phyloP scores from a whole-genome alignment of 2,113 vertebrate genomes.

The Aleadryas rufinucha region DNA sequence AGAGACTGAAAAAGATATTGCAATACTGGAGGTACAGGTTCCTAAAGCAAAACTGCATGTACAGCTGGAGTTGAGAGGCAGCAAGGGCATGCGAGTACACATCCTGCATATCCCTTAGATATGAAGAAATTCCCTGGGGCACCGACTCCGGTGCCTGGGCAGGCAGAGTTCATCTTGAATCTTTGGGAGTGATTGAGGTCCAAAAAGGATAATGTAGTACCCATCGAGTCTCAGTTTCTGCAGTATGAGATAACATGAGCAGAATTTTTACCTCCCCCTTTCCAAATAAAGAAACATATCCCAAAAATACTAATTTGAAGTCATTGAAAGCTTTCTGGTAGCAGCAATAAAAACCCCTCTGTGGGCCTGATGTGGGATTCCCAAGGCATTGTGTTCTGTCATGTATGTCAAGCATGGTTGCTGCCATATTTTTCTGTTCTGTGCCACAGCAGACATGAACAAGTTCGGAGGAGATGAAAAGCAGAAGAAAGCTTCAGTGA shows the following conservation, averaged over 20 bases:
- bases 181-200: background rate
- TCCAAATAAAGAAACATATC: background rate
- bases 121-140: conserved; percentile 57
- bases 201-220: background rate
- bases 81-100: conserved; percentile 56
- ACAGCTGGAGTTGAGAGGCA: conserved; percentile 19
- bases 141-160: conserved; percentile 11
- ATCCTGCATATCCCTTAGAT: conserved; percentile 54
- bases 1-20: conserved; percentile 55
- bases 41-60: conserved; percentile 39
- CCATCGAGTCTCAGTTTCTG: background rate
- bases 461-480: background rate
- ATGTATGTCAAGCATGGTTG: background rate
- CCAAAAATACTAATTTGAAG: background rate
- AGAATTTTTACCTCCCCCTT: background rate
- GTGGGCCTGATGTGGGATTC: background rate
- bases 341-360: background rate
- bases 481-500: background rate
- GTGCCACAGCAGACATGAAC: background rate
- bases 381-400: background rate
- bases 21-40: conserved; percentile 62
- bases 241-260: background rate
- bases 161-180: conserved; percentile 50
- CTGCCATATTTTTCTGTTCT: background rate
- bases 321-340: background rate